phyloP scores from a whole-genome alignment of 2,797 vertebrate species.

The Intellagama lesueurii region DNA sequence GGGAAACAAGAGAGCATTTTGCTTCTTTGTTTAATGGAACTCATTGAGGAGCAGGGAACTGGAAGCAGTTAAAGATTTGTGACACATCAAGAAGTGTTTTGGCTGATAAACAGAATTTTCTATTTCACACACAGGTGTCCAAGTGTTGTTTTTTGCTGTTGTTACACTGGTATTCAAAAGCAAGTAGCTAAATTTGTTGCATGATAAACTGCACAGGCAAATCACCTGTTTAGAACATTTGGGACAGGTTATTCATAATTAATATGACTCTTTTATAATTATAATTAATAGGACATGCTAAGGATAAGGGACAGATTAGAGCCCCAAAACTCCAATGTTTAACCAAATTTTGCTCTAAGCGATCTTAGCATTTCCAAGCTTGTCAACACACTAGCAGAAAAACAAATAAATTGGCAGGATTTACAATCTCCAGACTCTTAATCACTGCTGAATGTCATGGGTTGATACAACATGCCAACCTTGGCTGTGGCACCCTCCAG shows the following conservation, averaged over 20 bases:
- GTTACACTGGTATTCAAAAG: background rate
- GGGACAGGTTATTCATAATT: background rate
- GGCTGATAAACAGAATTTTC: constrained; percentile 6
- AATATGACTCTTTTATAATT: background rate
- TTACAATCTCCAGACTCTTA: background rate
- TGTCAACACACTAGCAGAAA: too few species aligned
- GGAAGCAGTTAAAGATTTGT: background rate
- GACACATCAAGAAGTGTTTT: background rate
- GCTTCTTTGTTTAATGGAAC: background rate
- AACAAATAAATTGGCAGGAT: background rate
- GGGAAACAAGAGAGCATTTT: constrained; percentile 34
- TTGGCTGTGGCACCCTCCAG: background rate
- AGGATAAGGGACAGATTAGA: background rate
- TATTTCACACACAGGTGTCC: too few species aligned
- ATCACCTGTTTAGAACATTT: background rate
- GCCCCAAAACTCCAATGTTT: background rate
- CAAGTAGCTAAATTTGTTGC: background rate
- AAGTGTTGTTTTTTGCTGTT: background rate
- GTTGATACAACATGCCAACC: background rate
- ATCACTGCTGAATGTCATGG: background rate
- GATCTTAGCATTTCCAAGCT: background rate
- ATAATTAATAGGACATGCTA: background rate
- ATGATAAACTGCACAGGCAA: background rate
- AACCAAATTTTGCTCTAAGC: background rate
- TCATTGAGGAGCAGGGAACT: rapidly evolving